Percentiles rank a stretch among this genome's conserved stretches.
These are phyloP conservation scores for Drosophila arawakana DNA, from an alignment of 1,140 invertebrate genomes.

Conservation along the genomic window DNA sequence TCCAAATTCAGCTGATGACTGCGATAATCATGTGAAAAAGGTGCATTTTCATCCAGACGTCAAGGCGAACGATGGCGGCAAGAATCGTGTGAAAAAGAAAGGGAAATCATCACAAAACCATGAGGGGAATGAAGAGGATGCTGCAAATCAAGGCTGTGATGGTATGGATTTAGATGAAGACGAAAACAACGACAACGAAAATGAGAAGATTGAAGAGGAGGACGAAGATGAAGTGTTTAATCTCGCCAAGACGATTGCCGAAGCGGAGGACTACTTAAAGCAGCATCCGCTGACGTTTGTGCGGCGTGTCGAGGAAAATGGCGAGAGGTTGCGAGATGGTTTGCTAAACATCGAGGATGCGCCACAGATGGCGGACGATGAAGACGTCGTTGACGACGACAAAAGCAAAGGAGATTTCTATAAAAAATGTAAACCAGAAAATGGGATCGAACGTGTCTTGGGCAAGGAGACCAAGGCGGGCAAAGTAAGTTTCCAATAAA, in stretches of 20 bases:
- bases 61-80: slow-evolving; percentile 74
- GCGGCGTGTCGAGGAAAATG: slow-evolving; percentile 61
- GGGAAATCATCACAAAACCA: slow-evolving; percentile 41
- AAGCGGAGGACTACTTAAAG: slow-evolving; percentile 77
- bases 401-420: slow-evolving; percentile 63
- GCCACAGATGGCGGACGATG: slow-evolving; percentile 27
- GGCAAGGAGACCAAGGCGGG: slow-evolving; percentile 77
- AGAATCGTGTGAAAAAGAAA: slow-evolving; percentile 71
- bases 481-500: slow-evolving; percentile 41
- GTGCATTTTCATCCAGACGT: slow-evolving; percentile 77
- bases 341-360: slow-evolving; percentile 53
- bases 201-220: slow-evolving; percentile 38
- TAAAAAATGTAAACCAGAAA: slow-evolving; percentile 62
- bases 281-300: slow-evolving; percentile 77
- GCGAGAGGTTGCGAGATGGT: slow-evolving; percentile 47
- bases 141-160: slow-evolving; percentile 50
- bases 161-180: slow-evolving; percentile 56
- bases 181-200: slow-evolving; percentile 35
- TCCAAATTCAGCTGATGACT: slow-evolving; percentile 45
- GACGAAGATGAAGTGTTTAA: slow-evolving; percentile 69
- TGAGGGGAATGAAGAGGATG: slow-evolving; percentile 21
- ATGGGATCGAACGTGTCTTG: slow-evolving; percentile 72
- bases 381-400: slow-evolving; percentile 13
- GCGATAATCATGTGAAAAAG: slow-evolving; percentile 61
- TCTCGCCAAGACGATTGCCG: slow-evolving; percentile 73